phyloP scores from a whole-genome alignment of 2,113 vertebrate genomes.

The Acanthisitta chloris region DNA sequence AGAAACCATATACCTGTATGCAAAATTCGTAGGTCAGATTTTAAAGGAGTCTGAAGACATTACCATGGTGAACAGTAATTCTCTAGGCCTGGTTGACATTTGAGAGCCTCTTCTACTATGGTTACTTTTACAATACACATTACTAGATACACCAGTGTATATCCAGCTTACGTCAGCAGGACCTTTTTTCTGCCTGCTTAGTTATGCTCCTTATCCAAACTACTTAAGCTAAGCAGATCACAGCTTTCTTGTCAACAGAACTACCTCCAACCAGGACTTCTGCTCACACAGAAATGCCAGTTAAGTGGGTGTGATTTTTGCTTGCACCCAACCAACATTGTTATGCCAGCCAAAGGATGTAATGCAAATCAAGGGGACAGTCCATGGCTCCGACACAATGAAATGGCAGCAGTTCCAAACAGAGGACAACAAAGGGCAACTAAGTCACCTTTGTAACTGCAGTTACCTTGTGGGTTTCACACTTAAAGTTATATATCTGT shows the following conservation, averaged over 20 bases:
- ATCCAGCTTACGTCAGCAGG: neutral
- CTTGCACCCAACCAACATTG: neutral
- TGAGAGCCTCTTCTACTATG: neutral
- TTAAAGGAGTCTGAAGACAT: neutral
- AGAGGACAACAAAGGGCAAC: neutral
- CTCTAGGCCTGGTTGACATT: neutral
- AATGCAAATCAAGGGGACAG: neutral
- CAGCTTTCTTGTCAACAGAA: neutral
- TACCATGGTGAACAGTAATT: neutral
- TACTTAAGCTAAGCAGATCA: neutral
- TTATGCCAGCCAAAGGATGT: neutral
- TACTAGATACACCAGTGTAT: neutral
- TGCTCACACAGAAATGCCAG: neutral
- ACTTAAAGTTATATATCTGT: neutral
- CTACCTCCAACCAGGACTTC: neutral
- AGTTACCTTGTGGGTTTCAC: neutral
- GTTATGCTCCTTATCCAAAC: neutral
- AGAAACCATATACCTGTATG: neutral
- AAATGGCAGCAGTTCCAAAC: neutral
- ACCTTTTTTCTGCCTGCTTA: neutral
- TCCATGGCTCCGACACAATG: neutral
- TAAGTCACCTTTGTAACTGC: neutral
- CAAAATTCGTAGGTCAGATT: neutral
- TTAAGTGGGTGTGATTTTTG: neutral
- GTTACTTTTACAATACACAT: neutral